Evolutionary conservation across 2,888 invertebrate species (phyloP).

Genomic region (Clepsis dumicolana): DNA sequence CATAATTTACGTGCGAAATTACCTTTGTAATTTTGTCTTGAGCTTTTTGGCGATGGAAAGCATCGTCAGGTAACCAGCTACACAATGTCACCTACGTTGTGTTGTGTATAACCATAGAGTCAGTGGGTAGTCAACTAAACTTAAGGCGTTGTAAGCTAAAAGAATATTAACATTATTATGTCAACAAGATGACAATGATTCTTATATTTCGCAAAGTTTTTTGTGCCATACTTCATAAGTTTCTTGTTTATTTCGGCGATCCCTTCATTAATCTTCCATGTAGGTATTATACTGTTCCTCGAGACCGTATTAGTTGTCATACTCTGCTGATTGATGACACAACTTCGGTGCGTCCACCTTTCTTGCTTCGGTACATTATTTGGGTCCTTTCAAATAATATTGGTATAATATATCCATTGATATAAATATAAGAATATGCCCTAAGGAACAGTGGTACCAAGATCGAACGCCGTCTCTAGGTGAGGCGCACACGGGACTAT

Average conservation of each 20-base stretch:
- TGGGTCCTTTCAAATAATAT: neutral
- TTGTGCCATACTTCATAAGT: neutral
- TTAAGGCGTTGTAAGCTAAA: too few relatives aligned
- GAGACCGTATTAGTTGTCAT: neutral
- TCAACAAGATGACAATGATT: neutral
- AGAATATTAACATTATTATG: neutral
- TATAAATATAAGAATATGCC: too few relatives aligned
- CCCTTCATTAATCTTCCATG: constrained; percentile 5
- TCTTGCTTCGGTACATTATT: neutral
- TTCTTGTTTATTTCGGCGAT: neutral
- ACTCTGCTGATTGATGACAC: neutral
- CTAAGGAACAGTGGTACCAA: too few relatives aligned
- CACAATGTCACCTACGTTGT: too few relatives aligned
- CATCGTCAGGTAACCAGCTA: too few relatives aligned
- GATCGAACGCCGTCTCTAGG: too few relatives aligned
- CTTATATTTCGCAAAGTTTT: neutral
- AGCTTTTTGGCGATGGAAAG: too few relatives aligned
- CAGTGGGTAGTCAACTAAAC: too few relatives aligned
- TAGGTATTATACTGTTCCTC: neutral
- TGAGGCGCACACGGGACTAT: too few relatives aligned
- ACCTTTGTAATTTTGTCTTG: too few relatives aligned
- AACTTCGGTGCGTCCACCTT: neutral
- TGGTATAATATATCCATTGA: neutral
- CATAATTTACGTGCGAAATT: too few relatives aligned
- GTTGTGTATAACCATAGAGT: too few relatives aligned